Conservation (phyloP, 2,888 invertebrate genomes). For the Erebia epiphron region DNA sequence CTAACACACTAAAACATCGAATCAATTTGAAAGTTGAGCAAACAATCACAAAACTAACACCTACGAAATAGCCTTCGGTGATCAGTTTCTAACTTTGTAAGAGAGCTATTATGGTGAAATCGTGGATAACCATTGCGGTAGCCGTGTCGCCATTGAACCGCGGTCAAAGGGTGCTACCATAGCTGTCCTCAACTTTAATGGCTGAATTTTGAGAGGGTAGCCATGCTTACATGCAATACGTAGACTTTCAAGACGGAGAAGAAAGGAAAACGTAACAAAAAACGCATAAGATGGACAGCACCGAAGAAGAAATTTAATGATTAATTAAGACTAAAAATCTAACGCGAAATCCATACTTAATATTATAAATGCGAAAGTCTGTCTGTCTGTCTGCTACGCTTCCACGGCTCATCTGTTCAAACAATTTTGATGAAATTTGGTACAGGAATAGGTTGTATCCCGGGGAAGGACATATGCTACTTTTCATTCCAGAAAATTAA, state of each 20-base stretch:
- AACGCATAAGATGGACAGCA: too few species aligned
- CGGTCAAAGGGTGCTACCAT: conserved; percentile 58
- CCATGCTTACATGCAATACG: neutral
- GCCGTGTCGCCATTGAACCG: conserved; percentile 41
- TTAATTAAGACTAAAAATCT: too few species aligned
- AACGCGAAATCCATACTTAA: too few species aligned
- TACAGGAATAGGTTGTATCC: too few species aligned
- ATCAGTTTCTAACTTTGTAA: conserved; percentile 20
- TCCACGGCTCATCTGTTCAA: too few species aligned
- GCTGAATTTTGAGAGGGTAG: conserved; percentile 46
- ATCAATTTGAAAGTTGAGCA: conserved; percentile 24
- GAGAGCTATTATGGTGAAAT: conserved; percentile 43
- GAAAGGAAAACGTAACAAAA: too few species aligned
- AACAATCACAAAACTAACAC: conserved; percentile 27
- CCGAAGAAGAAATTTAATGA: too few species aligned
- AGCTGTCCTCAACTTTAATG: conserved; percentile 61
- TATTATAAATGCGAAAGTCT: too few species aligned
- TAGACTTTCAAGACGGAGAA: neutral
- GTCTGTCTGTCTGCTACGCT: too few species aligned
- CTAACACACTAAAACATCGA: conserved; percentile 18
- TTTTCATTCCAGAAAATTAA: too few species aligned
- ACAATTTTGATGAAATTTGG: too few species aligned
- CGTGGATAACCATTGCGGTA: conserved; percentile 46
- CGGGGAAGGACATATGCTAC: too few species aligned
- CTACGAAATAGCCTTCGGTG: conserved; percentile 32